These are phyloP conservation scores for Phaedon cochleariae DNA, from an alignment of 2,888 invertebrate genomes.

Conservation along the genomic window DNA sequence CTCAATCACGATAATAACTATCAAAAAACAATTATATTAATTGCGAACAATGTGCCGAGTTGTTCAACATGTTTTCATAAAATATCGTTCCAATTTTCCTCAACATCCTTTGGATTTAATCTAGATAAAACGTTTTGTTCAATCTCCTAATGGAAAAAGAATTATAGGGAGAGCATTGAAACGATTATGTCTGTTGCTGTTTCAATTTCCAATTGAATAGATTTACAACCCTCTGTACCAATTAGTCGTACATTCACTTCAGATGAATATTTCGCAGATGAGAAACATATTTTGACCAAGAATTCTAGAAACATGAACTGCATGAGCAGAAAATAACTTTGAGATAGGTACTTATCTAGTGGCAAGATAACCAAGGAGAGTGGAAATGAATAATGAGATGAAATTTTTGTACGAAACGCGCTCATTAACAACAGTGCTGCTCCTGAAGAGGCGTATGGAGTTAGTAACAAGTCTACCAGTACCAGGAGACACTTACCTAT, in stretches of 20 bases:
- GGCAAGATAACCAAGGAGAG: too few species aligned
- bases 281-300: not conserved
- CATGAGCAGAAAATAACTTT: too few species aligned
- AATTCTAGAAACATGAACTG: too few species aligned
- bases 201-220: constrained; percentile 2
- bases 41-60: not conserved
- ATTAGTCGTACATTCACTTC: too few species aligned
- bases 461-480: too few species aligned
- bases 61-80: not conserved
- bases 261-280: too few species aligned
- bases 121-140: constrained; percentile 51
- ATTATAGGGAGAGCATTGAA: constrained; percentile 25
- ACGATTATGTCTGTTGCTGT: constrained; percentile 14
- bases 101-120: constrained; percentile 44
- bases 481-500: too few species aligned
- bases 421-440: too few species aligned
- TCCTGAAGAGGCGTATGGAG: too few species aligned
- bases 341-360: too few species aligned
- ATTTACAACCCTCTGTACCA: not conserved
- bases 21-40: not conserved
- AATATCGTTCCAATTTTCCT: constrained; percentile 19
- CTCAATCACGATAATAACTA: not conserved
- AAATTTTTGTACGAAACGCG: too few species aligned
- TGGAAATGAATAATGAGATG: too few species aligned
- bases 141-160: constrained; percentile 54